Conservation (phyloP, 1,140 invertebrate genomes). For the Zaprionus camerounensis region DNA sequence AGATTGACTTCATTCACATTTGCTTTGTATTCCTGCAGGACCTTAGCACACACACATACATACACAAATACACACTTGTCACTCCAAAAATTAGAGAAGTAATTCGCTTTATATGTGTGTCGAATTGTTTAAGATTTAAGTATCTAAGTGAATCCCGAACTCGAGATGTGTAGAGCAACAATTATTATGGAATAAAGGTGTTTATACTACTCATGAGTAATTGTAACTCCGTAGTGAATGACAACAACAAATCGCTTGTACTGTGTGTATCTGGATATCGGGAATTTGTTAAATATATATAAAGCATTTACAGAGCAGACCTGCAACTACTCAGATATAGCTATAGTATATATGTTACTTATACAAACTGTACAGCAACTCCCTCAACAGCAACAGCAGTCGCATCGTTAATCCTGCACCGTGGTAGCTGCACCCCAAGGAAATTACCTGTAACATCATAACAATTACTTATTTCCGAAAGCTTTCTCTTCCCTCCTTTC, state of each 20-base stretch:
- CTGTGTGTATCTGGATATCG: background rate
- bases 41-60: background rate
- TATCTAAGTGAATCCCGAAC: slow-evolving; percentile 1
- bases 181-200: slow-evolving; percentile 5
- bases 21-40: background rate
- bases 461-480: slow-evolving; percentile 64
- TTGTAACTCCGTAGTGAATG: slow-evolving; percentile 5
- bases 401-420: slow-evolving; percentile 37
- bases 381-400: background rate
- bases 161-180: slow-evolving; percentile 2
- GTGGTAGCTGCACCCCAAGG: slow-evolving; percentile 31
- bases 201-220: slow-evolving; percentile 2
- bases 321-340: background rate
- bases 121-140: slow-evolving; percentile 1
- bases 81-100: background rate
- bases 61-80: background rate
- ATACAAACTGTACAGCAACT: too few relatives aligned
- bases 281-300: background rate
- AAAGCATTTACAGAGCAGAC: background rate
- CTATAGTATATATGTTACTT: background rate
- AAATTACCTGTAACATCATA: slow-evolving; percentile 69
- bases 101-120: slow-evolving; percentile 1
- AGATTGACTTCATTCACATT: background rate
- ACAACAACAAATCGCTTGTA: background rate
- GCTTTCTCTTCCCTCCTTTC: slow-evolving; percentile 34